These are phyloP conservation scores for Torymus auratus DNA, from an alignment of 2,888 invertebrate species.

Conservation along the genomic window DNA sequence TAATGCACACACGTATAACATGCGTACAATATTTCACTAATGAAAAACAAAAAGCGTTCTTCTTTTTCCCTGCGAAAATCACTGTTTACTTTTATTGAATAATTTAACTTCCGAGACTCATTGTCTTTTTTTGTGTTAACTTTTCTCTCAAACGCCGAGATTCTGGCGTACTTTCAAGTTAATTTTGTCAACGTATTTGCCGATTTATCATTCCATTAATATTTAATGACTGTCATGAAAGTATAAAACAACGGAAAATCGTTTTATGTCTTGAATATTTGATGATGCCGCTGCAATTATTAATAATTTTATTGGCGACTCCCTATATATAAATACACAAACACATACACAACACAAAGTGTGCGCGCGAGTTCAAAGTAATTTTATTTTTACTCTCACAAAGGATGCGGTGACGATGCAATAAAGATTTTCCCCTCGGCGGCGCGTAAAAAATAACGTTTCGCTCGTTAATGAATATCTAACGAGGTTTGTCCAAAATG, in stretches of 20 bases:
- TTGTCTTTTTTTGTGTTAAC: too few relatives aligned
- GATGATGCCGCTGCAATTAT: slow-evolving; percentile 29
- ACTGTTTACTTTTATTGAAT: too few relatives aligned
- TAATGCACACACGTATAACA: too few relatives aligned
- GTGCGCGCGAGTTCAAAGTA: background rate
- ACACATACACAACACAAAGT: too few relatives aligned
- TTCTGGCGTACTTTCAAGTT: slow-evolving; percentile 2
- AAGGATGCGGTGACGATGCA: background rate
- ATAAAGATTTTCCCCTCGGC: slow-evolving; percentile 4
- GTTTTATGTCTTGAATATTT: slow-evolving; percentile 44
- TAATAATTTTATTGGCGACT: slow-evolving; percentile 28
- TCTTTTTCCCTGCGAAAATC: too few relatives aligned
- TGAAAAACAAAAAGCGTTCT: too few relatives aligned
- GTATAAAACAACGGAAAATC: slow-evolving; percentile 37
- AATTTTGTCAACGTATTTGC: slow-evolving; percentile 11
- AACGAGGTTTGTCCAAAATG: background rate
- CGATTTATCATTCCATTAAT: slow-evolving; percentile 40
- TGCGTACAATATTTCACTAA: background rate
- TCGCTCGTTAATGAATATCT: slow-evolving; percentile 16
- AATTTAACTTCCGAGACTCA: too few relatives aligned
- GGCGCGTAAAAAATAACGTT: slow-evolving; percentile 3
- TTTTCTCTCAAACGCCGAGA: background rate
- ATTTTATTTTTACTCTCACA: slow-evolving; percentile 23
- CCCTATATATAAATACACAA: background rate
- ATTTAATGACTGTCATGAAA: slow-evolving; percentile 34